phyloP scores from a whole-genome alignment of 2,888 invertebrate genomes.

The Boloria selene region DNA sequence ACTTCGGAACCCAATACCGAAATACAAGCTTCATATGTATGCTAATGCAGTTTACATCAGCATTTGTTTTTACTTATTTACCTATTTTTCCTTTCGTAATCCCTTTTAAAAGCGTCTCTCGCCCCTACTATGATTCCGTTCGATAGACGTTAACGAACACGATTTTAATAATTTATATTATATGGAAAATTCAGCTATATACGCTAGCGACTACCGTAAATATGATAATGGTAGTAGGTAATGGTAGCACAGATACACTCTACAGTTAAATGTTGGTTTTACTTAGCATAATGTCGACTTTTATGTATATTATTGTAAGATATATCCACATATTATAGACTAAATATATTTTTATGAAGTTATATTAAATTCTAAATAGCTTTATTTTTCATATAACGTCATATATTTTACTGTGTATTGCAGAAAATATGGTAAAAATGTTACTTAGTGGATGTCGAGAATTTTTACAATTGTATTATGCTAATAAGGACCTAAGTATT shows the following conservation, averaged over 20 bases:
- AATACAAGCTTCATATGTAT: slow-evolving; percentile 66
- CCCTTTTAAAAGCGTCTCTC: slow-evolving; percentile 28
- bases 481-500: no score
- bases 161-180: not conserved
- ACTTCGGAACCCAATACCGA: slow-evolving; percentile 46
- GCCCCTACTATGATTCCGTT: not conserved
- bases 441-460: not conserved
- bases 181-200: no score
- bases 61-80: slow-evolving; percentile 57
- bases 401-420: not conserved
- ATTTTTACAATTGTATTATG: no score
- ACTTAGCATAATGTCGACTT: slow-evolving; percentile 13
- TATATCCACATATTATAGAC: not conserved
- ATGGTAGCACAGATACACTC: not conserved
- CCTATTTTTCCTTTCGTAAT: slow-evolving; percentile 48
- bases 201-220: slow-evolving; percentile 10
- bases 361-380: slow-evolving; percentile 16
- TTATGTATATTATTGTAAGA: slow-evolving; percentile 12
- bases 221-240: slow-evolving; percentile 6
- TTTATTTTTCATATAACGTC: slow-evolving; percentile 12
- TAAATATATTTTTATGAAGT: slow-evolving; percentile 14
- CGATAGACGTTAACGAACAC: not conserved
- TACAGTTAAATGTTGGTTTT: slow-evolving; percentile 1
- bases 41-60: slow-evolving; percentile 73
- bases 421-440: slow-evolving; percentile 7